Evolutionary conservation across 2,797 vertebrate genomes (phyloP), one percentile per base, ranked within the genome.

Genomic region (Sebastes matsubarae): DNA sequence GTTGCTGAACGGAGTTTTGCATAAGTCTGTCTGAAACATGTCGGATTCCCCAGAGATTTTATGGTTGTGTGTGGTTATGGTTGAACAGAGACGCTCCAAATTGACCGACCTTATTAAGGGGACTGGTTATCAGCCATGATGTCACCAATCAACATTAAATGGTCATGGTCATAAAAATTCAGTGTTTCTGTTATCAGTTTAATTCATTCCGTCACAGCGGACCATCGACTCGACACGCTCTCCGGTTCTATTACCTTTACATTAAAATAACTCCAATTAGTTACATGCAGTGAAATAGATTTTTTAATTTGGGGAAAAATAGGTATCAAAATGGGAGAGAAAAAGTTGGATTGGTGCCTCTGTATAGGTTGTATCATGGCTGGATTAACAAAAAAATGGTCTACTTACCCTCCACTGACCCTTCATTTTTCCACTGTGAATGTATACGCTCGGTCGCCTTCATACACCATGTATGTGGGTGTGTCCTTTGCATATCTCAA

Each of bases 1-100:
- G 93, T 95, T 95, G 94, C 94, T 88, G 87, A 92, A 78, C 89
- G 63, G 86, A 91, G 84, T 86, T 88, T 84, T 86, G 78, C 65
- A 5, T 18, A 42, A 34, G 63, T 85, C 32, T 82, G 32, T 84
- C 14, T 72, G 34, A 73, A 73, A 50, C 46, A 0, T 79, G 58
- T 80, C 36, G 2, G n/a, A 22, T 8, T 12, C 32, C 24, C 16
- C 16, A 14, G 64, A 10, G 36, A 20, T 50, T 18, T 24, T 4
- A 29, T 64, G 61, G 14, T 66, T 46, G 12, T 25, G n/a, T 59
- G 13, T n/a, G 8, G 9, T 64, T 14, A 1, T 6, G 38, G 5
- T 42, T 65, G 8, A 4, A 29, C 4, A 11, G 38, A 25, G 36
- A 42, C 1, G 9, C 36, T 54, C 16, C 24, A 20, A 27, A 50